Base-by-base conservation (phyloP, 2,888 invertebrate species). In the Gibbula magus region DNA sequence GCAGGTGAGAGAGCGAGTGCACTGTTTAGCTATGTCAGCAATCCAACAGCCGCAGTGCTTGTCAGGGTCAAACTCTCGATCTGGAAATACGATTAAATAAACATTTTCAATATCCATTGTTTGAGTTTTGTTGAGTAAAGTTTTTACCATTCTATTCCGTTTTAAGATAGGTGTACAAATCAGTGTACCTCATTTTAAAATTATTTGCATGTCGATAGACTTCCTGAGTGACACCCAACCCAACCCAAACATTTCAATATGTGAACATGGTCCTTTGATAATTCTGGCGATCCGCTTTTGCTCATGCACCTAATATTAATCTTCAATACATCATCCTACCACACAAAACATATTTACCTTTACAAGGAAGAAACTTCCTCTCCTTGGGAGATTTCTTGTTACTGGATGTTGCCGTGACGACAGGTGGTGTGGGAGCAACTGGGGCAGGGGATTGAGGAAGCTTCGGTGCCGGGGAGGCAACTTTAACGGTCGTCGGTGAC, bases 31-130 rank as follows among this genome's bases (percentile, higher is more conserved):
- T 83, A 94, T 95, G 85, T 96, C 96, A 29, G 90, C 86, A 1
- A 91, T 95, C 86, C 95, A 93, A 20, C 96, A 96, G 1, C 97
- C 97, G 92, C 97, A 97, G 91, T 97, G 97, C 86, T 96, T 95
- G 91, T 97, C 96, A 22, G 96, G 95, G 92, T 97, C 96, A 93
- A 96, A 97, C 91, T 96, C 96, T 82, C 96, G 94, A 88, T 94
- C 94, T 92, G 89, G 84, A 85, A 92, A 77, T 51, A 18, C 56
- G 22, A 16, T 51, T 39, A 16, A 18, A 51, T 16, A 54, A n/a
- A 75, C 0, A 22, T 16, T 35, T 20, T 13, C 29, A 66, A 22
- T 8, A 8, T 85, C 3, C 18, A 10, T 45, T 45, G 45, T 10
- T 45, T 45, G 45, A 13, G 10, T 45, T 45, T 45, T 7, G 45